Conservation (phyloP, 2,888 invertebrate genomes). For the Anarsia innoxiella region DNA sequence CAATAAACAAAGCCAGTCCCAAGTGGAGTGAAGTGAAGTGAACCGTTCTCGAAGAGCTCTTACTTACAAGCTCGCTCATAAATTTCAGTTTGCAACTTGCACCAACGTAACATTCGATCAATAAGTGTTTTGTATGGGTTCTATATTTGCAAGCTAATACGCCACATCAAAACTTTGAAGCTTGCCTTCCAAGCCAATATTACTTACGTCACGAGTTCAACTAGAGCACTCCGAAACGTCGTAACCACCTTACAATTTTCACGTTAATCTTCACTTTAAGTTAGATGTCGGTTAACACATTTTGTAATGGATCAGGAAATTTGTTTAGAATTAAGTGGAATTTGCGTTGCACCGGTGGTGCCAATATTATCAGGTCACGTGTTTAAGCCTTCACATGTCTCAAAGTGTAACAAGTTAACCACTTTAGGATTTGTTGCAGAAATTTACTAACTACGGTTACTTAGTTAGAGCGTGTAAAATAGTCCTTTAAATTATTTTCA, state of each 20-base stretch:
- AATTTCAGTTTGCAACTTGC: conserved; percentile 73
- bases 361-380: conserved; percentile 42
- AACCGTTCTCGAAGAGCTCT: conserved; percentile 56
- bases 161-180: conserved; percentile 62
- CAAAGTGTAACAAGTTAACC: too few species aligned
- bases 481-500: too few species aligned
- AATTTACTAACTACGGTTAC: too few species aligned
- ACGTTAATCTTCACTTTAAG: neutral
- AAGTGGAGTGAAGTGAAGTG: conserved; percentile 40
- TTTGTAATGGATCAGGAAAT: too few species aligned
- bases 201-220: conserved; percentile 43
- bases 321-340: conserved; percentile 17
- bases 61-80: conserved; percentile 59
- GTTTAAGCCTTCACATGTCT: conserved; percentile 46
- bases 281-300: too few species aligned
- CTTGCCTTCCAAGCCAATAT: conserved; percentile 51
- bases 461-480: too few species aligned
- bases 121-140: conserved; percentile 72
- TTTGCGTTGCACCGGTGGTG: conserved; percentile 32
- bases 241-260: conserved; percentile 16
- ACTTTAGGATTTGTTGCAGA: conserved; percentile 24
- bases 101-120: conserved; percentile 67
- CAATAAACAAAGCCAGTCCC: conserved; percentile 63
- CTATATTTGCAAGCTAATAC: conserved; percentile 72
- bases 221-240: conserved; percentile 17